phyloP scores from a whole-genome alignment of 2,113 vertebrate species.

The Ptychochromis oligacanthus region DNA sequence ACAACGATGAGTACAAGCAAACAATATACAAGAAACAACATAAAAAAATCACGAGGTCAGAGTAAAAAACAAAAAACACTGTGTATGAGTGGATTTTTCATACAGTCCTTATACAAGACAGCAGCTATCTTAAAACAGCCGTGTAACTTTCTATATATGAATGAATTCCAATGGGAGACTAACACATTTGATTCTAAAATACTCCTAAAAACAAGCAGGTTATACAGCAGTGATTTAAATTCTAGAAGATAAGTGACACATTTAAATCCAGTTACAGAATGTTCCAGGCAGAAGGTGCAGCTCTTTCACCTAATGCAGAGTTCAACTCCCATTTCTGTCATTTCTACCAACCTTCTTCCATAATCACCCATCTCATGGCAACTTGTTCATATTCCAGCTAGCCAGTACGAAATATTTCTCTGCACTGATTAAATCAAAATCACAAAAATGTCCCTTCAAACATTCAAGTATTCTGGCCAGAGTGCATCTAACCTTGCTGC shows the following conservation, averaged over 20 bases:
- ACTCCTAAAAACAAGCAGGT: background rate
- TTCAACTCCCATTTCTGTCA: background rate
- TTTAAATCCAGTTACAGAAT: background rate
- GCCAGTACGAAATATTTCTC: rapidly evolving
- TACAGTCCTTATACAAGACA: too few species aligned
- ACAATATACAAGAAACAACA: background rate
- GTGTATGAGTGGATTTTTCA: too few species aligned
- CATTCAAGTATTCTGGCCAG: background rate
- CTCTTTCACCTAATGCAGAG: too few species aligned
- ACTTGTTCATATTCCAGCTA: background rate
- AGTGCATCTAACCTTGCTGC: background rate
- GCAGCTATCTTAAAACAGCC: too few species aligned
- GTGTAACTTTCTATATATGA: too few species aligned
- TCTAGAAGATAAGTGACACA: background rate
- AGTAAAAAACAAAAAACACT: too few species aligned
- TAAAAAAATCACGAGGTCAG: too few species aligned
- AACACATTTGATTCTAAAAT: too few species aligned
- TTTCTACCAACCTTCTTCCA: background rate
- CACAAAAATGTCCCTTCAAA: background rate
- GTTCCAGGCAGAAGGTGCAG: too few species aligned
- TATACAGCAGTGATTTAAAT: background rate
- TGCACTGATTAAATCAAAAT: background rate
- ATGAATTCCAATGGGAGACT: too few species aligned
- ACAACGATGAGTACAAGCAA: background rate
- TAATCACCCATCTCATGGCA: background rate